These are phyloP conservation scores for Corvus moneduloides DNA, from an alignment of 2,113 vertebrate species.

Conservation along the genomic window DNA sequence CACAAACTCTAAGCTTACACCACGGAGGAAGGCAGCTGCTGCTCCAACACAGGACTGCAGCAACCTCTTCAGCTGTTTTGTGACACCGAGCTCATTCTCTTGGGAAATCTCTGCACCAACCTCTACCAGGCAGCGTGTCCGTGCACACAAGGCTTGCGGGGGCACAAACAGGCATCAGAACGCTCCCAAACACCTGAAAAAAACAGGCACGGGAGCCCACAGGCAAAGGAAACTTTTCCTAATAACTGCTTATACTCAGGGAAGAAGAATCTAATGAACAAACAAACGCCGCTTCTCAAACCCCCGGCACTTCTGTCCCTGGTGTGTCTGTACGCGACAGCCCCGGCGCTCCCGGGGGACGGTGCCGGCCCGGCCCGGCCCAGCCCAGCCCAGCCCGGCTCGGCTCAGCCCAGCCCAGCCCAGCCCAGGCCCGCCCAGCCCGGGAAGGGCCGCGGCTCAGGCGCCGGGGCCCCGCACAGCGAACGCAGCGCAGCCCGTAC, in stretches of 20 bases:
- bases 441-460: background rate
- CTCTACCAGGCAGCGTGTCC: fast-evolving
- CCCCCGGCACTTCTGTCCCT: background rate
- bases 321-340: background rate
- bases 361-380: background rate
- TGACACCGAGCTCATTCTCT: background rate
- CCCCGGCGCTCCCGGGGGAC: background rate
- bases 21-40: background rate
- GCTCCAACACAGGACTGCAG: background rate
- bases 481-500: background rate
- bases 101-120: background rate
- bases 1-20: background rate
- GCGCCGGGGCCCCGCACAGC: background rate
- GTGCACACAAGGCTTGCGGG: background rate
- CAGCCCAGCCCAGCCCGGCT: background rate
- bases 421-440: background rate
- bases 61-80: background rate
- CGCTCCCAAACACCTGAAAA: background rate
- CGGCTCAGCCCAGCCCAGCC: background rate
- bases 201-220: fast-evolving
- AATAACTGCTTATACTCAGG: fast-evolving
- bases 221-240: background rate
- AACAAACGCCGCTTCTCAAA: background rate
- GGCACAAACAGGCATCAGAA: background rate
- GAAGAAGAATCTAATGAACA: background rate